phyloP scores from a whole-genome alignment of 2,113 vertebrate species.

The Paedocypris sp. region DNA sequence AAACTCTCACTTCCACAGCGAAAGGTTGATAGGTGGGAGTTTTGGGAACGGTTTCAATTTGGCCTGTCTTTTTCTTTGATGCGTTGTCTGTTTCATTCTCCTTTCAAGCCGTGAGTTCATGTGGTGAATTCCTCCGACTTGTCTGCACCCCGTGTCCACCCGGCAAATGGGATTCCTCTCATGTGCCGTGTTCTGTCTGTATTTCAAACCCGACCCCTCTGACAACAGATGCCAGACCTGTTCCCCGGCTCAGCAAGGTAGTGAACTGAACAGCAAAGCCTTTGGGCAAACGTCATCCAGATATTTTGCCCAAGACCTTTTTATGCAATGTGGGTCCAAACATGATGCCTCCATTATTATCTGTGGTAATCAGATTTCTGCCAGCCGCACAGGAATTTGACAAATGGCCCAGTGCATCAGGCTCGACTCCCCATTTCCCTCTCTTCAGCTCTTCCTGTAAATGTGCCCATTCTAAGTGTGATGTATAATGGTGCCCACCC shows the following conservation, averaged over 20 bases:
- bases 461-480: constrained; percentile 32
- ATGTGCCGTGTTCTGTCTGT: background rate
- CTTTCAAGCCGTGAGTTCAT: constrained; percentile 13
- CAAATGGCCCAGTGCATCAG: constrained; percentile 34
- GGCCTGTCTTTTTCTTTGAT: constrained; percentile 11
- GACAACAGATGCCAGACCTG: background rate
- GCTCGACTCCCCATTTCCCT: constrained; percentile 31
- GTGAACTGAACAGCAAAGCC: background rate
- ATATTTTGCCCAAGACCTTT: constrained; percentile 3
- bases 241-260: background rate
- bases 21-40: constrained; percentile 1
- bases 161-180: constrained; percentile 10
- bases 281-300: background rate
- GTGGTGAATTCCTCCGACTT: background rate
- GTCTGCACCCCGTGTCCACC: constrained; percentile 1
- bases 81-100: constrained; percentile 7
- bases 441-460: constrained; percentile 28
- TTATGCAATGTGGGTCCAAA: background rate
- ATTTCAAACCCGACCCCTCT: background rate
- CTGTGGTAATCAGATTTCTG: constrained; percentile 31
- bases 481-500: constrained; percentile 25
- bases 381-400: constrained; percentile 30
- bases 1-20: background rate
- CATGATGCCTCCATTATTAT: constrained; percentile 34
- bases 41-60: constrained; percentile 2